Evolutionary conservation across 2,797 vertebrate species (phyloP).

Genomic region (Phylloscopus collybita): DNA sequence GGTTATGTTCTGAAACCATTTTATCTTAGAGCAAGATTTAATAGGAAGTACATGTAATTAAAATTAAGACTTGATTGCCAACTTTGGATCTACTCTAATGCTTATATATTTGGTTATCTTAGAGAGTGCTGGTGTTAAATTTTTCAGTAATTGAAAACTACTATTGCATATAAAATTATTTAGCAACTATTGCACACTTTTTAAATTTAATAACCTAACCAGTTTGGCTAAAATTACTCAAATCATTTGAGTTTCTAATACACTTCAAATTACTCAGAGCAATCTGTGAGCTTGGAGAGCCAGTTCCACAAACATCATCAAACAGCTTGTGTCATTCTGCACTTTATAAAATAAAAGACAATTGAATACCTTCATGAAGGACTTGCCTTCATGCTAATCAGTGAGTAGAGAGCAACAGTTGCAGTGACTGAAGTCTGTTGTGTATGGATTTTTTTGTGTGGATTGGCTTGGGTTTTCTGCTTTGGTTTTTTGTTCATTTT

Average conservation of each 20-base stretch:
- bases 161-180: constrained; percentile 28
- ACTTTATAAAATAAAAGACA: neutral
- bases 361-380: neutral
- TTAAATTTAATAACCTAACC: constrained; percentile 3
- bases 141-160: constrained; percentile 27
- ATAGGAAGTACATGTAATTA: constrained; percentile 34
- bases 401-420: neutral
- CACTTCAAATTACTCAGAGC: neutral
- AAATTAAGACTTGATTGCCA: constrained; percentile 23
- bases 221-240: neutral
- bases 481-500: neutral
- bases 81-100: neutral
- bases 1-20: constrained; percentile 6
- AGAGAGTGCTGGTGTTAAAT: neutral
- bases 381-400: neutral
- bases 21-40: constrained; percentile 10
- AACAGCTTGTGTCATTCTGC: neutral
- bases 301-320: neutral
- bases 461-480: neutral
- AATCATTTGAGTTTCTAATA: neutral
- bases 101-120: neutral
- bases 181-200: neutral
- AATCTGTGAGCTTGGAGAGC: neutral
- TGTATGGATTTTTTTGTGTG: neutral
- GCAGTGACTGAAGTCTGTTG: neutral